Conservation (phyloP, 2,113 vertebrate genomes). For the Vulpes lagopus region DNA sequence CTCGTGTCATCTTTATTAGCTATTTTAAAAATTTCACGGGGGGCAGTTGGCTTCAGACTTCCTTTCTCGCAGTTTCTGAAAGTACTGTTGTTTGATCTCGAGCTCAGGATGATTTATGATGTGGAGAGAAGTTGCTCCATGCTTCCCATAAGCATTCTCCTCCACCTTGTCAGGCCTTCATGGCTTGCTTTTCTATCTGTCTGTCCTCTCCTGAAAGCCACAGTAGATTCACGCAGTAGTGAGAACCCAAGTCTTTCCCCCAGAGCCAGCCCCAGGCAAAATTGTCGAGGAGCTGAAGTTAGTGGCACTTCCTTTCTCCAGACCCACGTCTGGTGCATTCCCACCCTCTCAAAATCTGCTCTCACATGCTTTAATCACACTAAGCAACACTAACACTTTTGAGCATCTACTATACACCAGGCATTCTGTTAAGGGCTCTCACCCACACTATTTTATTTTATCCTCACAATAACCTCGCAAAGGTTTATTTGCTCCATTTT, state of each 20-base stretch:
- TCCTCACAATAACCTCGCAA: neutral
- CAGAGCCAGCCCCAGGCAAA: slow-evolving; percentile 68
- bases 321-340: neutral
- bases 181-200: neutral
- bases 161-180: slow-evolving; percentile 6
- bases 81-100: slow-evolving; percentile 7
- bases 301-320: neutral
- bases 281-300: neutral
- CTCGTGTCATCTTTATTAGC: neutral
- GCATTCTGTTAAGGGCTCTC: slow-evolving; percentile 55
- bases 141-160: neutral
- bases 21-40: neutral
- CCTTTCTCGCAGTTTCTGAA: slow-evolving; percentile 20
- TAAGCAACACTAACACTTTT: slow-evolving; percentile 10
- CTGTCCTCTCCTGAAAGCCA: neutral
- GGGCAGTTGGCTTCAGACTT: neutral
- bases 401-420: slow-evolving; percentile 46
- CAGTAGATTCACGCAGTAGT: neutral
- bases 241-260: slow-evolving; percentile 43
- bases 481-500: neutral
- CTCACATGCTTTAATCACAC: slow-evolving; percentile 55
- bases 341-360: slow-evolving; percentile 66
- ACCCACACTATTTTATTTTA: slow-evolving; percentile 11
- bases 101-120: neutral
- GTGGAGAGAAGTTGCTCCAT: neutral